A percentile compares a stretch with the other conserved stretches of the same genome.
Evolutionary conservation across 2,888 invertebrate species (phyloP).

Genomic region (Leptinotarsa tumamoca): DNA sequence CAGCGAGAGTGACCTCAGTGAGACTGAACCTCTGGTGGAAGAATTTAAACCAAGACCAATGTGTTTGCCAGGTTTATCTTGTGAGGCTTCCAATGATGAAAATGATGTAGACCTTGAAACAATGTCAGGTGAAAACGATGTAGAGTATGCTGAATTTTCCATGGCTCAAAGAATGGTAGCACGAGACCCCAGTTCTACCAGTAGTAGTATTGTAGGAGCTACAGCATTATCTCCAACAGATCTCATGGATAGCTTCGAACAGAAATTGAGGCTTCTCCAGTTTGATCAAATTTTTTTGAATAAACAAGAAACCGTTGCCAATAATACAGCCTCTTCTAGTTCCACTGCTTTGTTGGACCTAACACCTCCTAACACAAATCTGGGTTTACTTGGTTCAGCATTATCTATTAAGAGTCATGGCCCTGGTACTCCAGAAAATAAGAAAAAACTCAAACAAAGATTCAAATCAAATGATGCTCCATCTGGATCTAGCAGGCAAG

Average conservation of each 20-base stretch:
- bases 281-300: constrained; percentile 41
- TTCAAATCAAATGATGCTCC: constrained; percentile 40
- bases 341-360: constrained; percentile 52
- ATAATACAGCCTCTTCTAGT: constrained; percentile 30
- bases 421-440: constrained; percentile 37
- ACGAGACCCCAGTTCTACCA: constrained; percentile 53
- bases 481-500: constrained; percentile 32
- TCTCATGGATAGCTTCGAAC: constrained; percentile 62
- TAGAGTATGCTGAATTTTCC: constrained; percentile 73
- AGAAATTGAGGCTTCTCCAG: constrained; percentile 73
- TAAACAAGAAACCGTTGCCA: constrained; percentile 21
- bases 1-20: constrained; percentile 69
- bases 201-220: constrained; percentile 49
- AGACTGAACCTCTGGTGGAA: constrained; percentile 74
- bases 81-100: constrained; percentile 80
- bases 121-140: constrained; percentile 84
- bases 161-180: constrained; percentile 66
- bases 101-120: constrained; percentile 90
- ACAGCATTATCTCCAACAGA: constrained; percentile 52
- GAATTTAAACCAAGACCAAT: constrained; percentile 69
- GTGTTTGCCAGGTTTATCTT: constrained; percentile 54
- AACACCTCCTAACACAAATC: constrained; percentile 55
- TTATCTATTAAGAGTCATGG: constrained; percentile 39
- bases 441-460: constrained; percentile 54
- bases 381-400: constrained; percentile 48